These are phyloP conservation scores for Netelia fuscicornis DNA, from an alignment of 2,888 invertebrate species.

Conservation along the genomic window DNA sequence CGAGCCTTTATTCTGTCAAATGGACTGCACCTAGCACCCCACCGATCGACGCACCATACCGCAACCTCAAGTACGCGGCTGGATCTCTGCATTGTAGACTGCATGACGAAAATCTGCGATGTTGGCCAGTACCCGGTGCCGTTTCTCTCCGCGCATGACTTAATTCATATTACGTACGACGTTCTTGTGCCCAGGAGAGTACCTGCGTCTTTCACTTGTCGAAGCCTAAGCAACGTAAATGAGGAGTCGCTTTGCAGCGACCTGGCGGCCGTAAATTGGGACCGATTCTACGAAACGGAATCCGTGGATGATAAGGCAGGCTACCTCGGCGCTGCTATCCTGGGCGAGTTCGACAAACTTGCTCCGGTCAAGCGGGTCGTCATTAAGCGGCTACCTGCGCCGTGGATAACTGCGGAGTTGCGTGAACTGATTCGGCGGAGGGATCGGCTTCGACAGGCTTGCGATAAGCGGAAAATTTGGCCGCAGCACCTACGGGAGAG, in stretches of 20 bases:
- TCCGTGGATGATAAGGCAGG: not conserved
- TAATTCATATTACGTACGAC: slow-evolving; percentile 15
- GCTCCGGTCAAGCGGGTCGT: no score
- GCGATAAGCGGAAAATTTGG: no score
- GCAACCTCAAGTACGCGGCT: not conserved
- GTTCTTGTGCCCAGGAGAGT: not conserved
- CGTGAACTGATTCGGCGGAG: no score
- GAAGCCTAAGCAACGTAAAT: slow-evolving; percentile 12
- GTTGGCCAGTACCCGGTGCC: slow-evolving; percentile 4
- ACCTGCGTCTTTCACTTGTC: slow-evolving; percentile 8
- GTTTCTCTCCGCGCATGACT: slow-evolving; percentile 35
- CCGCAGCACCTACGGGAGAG: no score
- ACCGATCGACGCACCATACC: not conserved
- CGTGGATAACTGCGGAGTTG: not conserved
- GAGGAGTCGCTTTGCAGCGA: not conserved
- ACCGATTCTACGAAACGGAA: not conserved
- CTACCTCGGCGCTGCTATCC: no score
- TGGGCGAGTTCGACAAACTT: no score
- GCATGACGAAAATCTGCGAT: not conserved
- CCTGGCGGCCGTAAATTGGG: not conserved
- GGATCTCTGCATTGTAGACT: slow-evolving; percentile 27
- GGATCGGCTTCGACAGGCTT: no score
- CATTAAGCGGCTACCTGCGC: no score
- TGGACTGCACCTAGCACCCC: slow-evolving; percentile 1
- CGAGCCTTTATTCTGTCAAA: not conserved